A percentile compares a stretch with the other conserved stretches of the same genome.
Conservation (phyloP, 1,140 invertebrate species). For the Pissodes strobi region DNA sequence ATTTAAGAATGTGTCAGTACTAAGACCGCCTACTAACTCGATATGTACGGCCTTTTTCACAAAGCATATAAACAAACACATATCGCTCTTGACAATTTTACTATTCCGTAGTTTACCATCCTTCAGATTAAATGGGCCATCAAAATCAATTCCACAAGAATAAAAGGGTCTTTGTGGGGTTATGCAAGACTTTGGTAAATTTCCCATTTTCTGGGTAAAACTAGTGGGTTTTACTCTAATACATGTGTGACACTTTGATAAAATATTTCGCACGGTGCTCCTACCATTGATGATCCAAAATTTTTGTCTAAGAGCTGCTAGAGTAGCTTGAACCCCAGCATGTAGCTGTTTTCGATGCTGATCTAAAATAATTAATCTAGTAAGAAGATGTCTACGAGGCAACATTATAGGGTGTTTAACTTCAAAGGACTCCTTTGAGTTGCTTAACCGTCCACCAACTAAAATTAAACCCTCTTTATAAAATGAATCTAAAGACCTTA, state of each 20-base stretch:
- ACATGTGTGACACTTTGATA: constrained; percentile 14
- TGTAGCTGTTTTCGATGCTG: constrained; percentile 43
- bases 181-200: constrained; percentile 6
- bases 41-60: too few species aligned
- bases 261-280: constrained; percentile 6
- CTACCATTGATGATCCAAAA: constrained; percentile 38
- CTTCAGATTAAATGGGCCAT: constrained; percentile 10
- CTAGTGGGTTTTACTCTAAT: constrained; percentile 30
- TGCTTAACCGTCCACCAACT: constrained; percentile 52
- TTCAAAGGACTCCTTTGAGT: constrained; percentile 41
- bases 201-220: constrained; percentile 21
- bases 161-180: constrained; percentile 41
- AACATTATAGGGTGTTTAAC: constrained; percentile 57
- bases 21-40: too few species aligned
- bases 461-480: constrained; percentile 50
- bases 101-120: constrained; percentile 1
- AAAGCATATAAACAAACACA: too few species aligned
- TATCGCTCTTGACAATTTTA: neutral
- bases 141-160: constrained; percentile 9
- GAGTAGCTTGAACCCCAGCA: constrained; percentile 39
- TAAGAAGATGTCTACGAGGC: constrained; percentile 39
- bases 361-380: constrained; percentile 29
- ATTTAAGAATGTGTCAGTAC: too few species aligned
- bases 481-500: constrained; percentile 42
- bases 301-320: constrained; percentile 27